phyloP scores from a whole-genome alignment of 2,797 vertebrate species.

The Poecilia gillii region DNA sequence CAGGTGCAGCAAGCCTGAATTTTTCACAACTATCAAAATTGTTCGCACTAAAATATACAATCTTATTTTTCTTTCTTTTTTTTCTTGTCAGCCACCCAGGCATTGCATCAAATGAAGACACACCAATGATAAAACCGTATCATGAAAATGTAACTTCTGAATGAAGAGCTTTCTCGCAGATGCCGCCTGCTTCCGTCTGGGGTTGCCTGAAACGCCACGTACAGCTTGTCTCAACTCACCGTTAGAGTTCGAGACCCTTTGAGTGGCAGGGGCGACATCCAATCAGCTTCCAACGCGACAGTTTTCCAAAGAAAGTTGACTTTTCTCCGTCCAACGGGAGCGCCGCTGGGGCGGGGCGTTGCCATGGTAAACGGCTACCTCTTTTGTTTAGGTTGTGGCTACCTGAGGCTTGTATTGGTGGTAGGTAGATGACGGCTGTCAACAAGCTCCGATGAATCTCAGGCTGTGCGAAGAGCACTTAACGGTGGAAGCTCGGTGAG shows the following conservation, averaged over 20 bases:
- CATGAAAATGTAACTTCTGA: neutral
- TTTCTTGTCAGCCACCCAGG: no score
- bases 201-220: slow-evolving; percentile 61
- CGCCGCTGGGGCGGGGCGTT: slow-evolving; percentile 54
- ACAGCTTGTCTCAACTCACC: slow-evolving; percentile 58
- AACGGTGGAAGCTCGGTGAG: neutral
- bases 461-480: slow-evolving; percentile 12
- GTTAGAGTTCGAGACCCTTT: slow-evolving; percentile 5
- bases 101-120: neutral
- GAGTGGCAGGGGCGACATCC: slow-evolving; percentile 57
- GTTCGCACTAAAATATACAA: neutral
- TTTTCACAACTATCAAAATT: neutral
- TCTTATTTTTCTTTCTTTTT: neutral
- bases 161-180: no score
- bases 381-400: slow-evolving; percentile 39
- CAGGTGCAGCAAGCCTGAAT: neutral
- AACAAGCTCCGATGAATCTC: slow-evolving; percentile 47
- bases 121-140: neutral
- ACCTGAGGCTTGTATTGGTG: slow-evolving; percentile 35
- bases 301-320: slow-evolving; percentile 14
- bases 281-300: slow-evolving; percentile 69
- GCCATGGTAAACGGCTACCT: slow-evolving; percentile 52
- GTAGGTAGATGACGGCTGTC: slow-evolving; percentile 51
- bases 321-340: slow-evolving; percentile 56
- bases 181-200: slow-evolving; percentile 14